These are phyloP conservation scores for Ditylenchus weischeri DNA, from an alignment of 2,888 invertebrate genomes.

Conservation along the genomic window DNA sequence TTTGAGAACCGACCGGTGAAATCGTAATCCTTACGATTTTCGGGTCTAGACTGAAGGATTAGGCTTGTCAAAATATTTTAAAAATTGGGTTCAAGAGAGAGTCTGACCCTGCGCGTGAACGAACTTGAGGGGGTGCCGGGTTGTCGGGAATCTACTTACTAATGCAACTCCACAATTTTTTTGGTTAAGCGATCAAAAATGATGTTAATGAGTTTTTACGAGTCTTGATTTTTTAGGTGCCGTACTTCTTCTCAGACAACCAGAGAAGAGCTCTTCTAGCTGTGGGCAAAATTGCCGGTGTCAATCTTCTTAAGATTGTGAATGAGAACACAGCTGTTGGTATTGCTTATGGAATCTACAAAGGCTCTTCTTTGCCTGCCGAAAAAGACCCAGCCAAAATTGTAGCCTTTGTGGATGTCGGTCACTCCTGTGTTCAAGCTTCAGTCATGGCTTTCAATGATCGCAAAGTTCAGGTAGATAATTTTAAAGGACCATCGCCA, in stretches of 20 bases:
- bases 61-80: too few relatives aligned
- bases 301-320: slow-evolving; percentile 88
- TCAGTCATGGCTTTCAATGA: slow-evolving; percentile 87
- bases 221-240: slow-evolving; percentile 64
- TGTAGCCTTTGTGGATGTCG: slow-evolving; percentile 94
- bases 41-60: too few relatives aligned
- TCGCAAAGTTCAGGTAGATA: slow-evolving; percentile 75
- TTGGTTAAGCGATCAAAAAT: too few relatives aligned
- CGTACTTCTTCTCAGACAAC: slow-evolving; percentile 88
- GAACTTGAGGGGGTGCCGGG: too few relatives aligned
- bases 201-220: too few relatives aligned
- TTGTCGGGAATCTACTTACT: too few relatives aligned
- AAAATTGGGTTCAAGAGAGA: too few relatives aligned
- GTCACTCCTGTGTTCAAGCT: slow-evolving; percentile 86
- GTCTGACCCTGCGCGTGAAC: too few relatives aligned
- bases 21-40: too few relatives aligned
- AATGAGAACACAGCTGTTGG: slow-evolving; percentile 97
- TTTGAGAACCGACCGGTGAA: too few relatives aligned
- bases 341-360: slow-evolving; percentile 90
- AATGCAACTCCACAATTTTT: too few relatives aligned
- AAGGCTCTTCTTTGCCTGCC: slow-evolving; percentile 75
- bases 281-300: slow-evolving; percentile 83
- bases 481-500: too few relatives aligned
- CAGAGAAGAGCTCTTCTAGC: slow-evolving; percentile 87
- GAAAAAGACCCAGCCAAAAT: slow-evolving; percentile 82